phyloP scores from a whole-genome alignment of 2,888 invertebrate genomes.

The Platycnemis pennipes region DNA sequence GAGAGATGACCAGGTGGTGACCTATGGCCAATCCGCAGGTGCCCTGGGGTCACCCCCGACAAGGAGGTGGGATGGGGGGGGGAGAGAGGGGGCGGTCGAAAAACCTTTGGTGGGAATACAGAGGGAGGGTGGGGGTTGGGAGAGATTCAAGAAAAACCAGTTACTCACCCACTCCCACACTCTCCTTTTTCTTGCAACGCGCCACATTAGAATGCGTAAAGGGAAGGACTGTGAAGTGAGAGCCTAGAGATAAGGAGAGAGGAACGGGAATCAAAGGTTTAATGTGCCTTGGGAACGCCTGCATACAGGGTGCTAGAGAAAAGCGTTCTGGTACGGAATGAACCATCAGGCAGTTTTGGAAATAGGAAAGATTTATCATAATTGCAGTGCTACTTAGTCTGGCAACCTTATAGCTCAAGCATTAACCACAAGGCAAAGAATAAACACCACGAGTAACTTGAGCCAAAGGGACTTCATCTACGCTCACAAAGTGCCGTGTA shows the following conservation, averaged over 20 bases:
- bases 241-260: background rate
- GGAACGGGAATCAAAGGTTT: too few species aligned
- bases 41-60: constrained; percentile 52
- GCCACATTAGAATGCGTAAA: background rate
- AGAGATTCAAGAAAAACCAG: constrained; percentile 34
- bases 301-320: too few species aligned
- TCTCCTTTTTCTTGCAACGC: background rate
- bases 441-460: too few species aligned
- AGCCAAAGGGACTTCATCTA: too few species aligned
- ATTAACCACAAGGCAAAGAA: too few species aligned
- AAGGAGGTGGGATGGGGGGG: background rate
- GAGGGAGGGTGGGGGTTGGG: background rate
- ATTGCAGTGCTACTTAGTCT: too few species aligned
- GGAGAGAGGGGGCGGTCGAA: background rate
- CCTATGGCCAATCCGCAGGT: constrained; percentile 58
- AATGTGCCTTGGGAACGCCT: too few species aligned
- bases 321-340: too few species aligned
- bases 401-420: too few species aligned
- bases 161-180: background rate
- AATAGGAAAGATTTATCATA: too few species aligned
- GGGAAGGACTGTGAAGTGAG: background rate
- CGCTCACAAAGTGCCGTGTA: too few species aligned
- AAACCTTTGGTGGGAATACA: background rate
- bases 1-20: constrained; percentile 62
- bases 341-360: too few species aligned